Percentiles rank a stretch among this genome's conserved stretches.
These are phyloP conservation scores for Tetraodon nigroviridis DNA, from an alignment of 2,113 vertebrate genomes.

Conservation along the genomic window DNA sequence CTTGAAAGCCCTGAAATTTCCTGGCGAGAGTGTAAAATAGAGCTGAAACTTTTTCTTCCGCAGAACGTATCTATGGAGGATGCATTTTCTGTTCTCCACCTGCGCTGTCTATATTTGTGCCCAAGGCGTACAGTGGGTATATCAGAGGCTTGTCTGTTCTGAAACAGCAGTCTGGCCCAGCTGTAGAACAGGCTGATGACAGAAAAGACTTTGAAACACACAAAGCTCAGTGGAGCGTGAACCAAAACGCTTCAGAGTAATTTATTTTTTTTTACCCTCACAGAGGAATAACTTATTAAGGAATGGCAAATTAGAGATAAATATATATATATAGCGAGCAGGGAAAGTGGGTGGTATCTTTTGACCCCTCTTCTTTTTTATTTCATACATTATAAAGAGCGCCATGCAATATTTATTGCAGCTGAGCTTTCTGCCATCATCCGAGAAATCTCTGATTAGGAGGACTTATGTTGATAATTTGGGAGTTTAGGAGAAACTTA, in stretches of 20 bases:
- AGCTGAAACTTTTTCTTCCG: background rate
- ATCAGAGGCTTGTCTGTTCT: background rate
- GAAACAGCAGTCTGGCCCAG: background rate
- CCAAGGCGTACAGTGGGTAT: background rate
- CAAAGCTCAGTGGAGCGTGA: too few species aligned
- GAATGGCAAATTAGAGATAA: too few species aligned
- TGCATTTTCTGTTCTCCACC: too few species aligned
- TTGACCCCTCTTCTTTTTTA: constrained; percentile 22
- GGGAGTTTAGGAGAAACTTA: constrained; percentile 23
- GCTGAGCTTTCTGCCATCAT: constrained; percentile 19
- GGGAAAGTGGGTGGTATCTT: constrained; percentile 1
- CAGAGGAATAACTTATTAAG: too few species aligned
- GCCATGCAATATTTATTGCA: constrained; percentile 33
- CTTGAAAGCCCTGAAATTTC: too few species aligned
- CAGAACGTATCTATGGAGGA: background rate
- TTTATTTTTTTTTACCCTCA: background rate
- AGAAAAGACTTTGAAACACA: background rate
- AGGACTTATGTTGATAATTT: constrained; percentile 22
- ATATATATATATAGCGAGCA: background rate
- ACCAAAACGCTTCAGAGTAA: background rate
- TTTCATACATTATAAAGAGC: constrained; percentile 39
- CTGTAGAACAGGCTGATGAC: background rate
- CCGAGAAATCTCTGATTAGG: constrained; percentile 27
- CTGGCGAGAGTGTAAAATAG: too few species aligned
- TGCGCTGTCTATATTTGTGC: background rate